Evolutionary conservation across 35 echinoderm and acorn worm species (phyloP), one percentile per base, ranked within the genome.

Genomic region (Diadema setosum): DNA sequence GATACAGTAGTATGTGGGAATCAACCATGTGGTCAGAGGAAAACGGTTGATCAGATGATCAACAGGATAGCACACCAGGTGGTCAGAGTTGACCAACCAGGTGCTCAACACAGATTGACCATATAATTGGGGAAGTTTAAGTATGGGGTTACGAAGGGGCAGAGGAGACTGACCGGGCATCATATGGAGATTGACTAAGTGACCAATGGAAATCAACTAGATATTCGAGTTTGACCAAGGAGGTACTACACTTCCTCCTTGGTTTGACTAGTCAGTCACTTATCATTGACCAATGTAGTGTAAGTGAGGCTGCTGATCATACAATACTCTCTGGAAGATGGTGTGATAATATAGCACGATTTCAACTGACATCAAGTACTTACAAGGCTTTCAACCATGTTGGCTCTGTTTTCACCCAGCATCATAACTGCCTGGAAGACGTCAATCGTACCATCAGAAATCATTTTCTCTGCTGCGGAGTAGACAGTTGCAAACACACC

Each of bases 401-500:
- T 59, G 12, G 92, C 87, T 26, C 82, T 36, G 83, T 94, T 94
- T 76, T 31, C 83, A 18, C 92, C 26, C 12, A 94, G 82, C 36
- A 80, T 78, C 70, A 90, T 94, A 23, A 94, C 87, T 3, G 84
- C 64, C 49, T 94, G 92, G 58, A 94, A 94, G 43, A 94, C 65
- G 45, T 94, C 92, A 3, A 94, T 80, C 4, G 76, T 40, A 24
- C 74, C 59, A 39, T 94, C 92, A 2, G 48, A 23, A 18, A 49
- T 85, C 39, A 94, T 81, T 49, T 75, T 89, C 44, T 94, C 92
- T 8, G 31, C 31, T 81, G 58, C 82, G 14, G 49, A 59, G 5
- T 65, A 81, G 17, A 89, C 63, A 2, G 92, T 59, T 74, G 84
- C 87, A 48, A 90, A 94, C 27, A 94, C 87, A 42, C 91, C 92